Conservation (phyloP, 1,140 invertebrate species). For the Drosophila punjabiensis region DNA sequence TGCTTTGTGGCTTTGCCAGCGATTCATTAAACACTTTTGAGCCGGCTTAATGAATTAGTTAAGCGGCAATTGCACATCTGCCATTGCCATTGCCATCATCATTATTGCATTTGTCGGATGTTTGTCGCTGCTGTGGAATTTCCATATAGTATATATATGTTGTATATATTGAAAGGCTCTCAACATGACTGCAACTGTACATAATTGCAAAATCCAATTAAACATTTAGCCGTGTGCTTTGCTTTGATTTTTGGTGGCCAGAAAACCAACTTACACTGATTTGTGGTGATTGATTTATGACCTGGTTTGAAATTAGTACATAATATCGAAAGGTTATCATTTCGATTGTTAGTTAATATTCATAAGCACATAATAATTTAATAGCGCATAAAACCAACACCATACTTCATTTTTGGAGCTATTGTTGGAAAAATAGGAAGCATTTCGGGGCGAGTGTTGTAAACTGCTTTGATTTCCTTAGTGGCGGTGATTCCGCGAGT, state of each 20-base stretch:
- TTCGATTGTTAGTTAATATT: not conserved
- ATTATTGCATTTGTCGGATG: constrained; percentile 34
- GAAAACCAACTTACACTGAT: not conserved
- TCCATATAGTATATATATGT: not conserved
- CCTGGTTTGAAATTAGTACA: not conserved
- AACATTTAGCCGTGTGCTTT: constrained; percentile 1
- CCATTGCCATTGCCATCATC: constrained; percentile 11
- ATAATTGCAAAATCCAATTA: constrained; percentile 28
- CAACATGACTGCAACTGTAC: not conserved
- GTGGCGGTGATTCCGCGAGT: not conserved
- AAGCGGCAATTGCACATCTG: constrained; percentile 24
- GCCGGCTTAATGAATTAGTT: constrained; percentile 46
- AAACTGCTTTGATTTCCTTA: not conserved
- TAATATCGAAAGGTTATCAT: not conserved
- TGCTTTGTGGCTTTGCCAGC: constrained; percentile 6
- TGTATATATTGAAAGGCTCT: not conserved
- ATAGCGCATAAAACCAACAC: not conserved
- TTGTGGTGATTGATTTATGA: constrained; percentile 4
- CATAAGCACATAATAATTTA: not conserved
- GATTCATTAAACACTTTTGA: constrained; percentile 49
- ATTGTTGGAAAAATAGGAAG: not conserved
- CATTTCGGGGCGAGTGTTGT: not conserved
- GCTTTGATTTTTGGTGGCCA: constrained; percentile 6
- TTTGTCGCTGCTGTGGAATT: constrained; percentile 9
- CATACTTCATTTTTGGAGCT: not conserved